Conservation (phyloP, 1,140 invertebrate genomes). For the Vanessa atalanta region DNA sequence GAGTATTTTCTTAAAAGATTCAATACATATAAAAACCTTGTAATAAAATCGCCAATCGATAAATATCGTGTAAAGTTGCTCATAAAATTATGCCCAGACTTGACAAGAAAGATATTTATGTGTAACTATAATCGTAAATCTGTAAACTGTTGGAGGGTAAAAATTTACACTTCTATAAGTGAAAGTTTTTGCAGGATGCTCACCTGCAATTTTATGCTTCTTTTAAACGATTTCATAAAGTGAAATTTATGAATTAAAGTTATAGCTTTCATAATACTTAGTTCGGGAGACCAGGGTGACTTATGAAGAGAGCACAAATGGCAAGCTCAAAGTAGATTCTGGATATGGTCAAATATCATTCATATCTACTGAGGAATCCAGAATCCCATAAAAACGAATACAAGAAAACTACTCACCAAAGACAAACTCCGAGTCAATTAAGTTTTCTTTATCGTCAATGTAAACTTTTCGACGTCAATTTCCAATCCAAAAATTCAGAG, state of each 20-base stretch:
- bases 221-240: background rate
- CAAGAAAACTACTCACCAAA: too few species aligned
- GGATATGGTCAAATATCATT: too few species aligned
- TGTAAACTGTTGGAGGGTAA: background rate
- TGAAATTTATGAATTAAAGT: background rate
- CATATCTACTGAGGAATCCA: too few species aligned
- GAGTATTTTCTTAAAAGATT: background rate
- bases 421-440: too few species aligned
- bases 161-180: constrained; percentile 6
- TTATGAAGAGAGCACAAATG: too few species aligned
- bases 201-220: background rate
- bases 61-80: constrained; percentile 7
- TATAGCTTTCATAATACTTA: background rate
- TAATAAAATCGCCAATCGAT: constrained; percentile 3
- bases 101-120: background rate
- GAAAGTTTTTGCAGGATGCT: background rate
- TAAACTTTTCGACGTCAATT: too few species aligned
- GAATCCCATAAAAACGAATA: too few species aligned
- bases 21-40: background rate
- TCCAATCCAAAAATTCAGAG: too few species aligned
- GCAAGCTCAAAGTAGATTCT: too few species aligned
- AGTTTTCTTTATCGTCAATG: too few species aligned
- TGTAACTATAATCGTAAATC: constrained; percentile 5
- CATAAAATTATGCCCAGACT: constrained; percentile 6
- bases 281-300: too few species aligned